Percentiles rank a stretch among this genome's conserved stretches.
Evolutionary conservation across 2,888 invertebrate species (phyloP).

Genomic region (Malacosoma neustria): DNA sequence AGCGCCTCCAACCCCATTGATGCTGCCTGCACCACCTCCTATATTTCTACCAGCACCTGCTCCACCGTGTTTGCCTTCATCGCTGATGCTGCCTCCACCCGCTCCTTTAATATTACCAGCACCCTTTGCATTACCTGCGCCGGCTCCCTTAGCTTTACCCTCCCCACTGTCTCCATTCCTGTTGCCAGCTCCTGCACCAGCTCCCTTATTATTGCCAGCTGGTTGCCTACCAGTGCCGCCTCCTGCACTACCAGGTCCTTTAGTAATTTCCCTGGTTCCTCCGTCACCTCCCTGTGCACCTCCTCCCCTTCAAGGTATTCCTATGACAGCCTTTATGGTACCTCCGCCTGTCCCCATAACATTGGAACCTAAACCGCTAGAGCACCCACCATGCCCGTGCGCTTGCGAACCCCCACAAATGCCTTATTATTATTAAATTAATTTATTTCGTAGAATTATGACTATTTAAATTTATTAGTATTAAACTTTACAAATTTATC

Average conservation of each 20-base stretch:
- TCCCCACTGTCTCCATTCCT: constrained; percentile 18
- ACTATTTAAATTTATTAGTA: constrained; percentile 12
- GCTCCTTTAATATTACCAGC: constrained; percentile 16
- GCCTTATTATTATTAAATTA: constrained; percentile 11
- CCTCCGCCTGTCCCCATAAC: constrained; percentile 49
- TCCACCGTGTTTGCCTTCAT: constrained; percentile 14
- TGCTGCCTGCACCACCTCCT: constrained; percentile 22
- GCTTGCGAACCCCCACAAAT: constrained; percentile 12
- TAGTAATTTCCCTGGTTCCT: constrained; percentile 39
- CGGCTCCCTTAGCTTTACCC: constrained; percentile 17
- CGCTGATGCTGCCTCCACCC: constrained; percentile 17
- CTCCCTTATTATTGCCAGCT: constrained; percentile 8
- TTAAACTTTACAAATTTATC: no score
- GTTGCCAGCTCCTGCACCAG: constrained; percentile 11
- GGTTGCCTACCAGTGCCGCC: constrained; percentile 17
- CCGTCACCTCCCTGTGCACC: constrained; percentile 27
- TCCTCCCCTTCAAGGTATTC: constrained; percentile 33
- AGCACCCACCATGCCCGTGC: constrained; percentile 18
- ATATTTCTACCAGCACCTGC: constrained; percentile 18
- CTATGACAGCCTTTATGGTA: constrained; percentile 56
- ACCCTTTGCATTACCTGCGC: constrained; percentile 11
- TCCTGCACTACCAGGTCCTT: constrained; percentile 23
- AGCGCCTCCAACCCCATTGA: constrained; percentile 19
- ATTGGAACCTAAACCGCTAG: constrained; percentile 50
- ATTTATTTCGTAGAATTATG: constrained; percentile 19